Base-by-base conservation (phyloP, 2,888 invertebrate species). In the Lobophora halterata region DNA sequence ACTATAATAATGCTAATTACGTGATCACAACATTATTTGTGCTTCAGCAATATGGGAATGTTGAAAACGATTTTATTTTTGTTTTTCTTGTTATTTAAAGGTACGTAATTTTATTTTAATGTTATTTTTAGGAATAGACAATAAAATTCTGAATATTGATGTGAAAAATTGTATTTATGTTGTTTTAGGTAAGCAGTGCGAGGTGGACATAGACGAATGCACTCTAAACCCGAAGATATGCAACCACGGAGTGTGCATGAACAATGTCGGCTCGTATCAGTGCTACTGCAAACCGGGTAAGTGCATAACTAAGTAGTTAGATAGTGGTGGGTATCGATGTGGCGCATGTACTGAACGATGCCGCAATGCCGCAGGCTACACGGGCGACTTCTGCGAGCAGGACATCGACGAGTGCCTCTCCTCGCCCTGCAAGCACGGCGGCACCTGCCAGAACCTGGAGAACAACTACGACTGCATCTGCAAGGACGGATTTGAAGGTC, bases 351-450 rank as follows among this genome's bases (percentile, higher is more conserved):
- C 36, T 26, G 19, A 42, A 18, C 34, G 36, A 31, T 17, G 10
- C 32, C 14, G n/a, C n/a, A 36, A 30, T 7, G 4, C 17, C 28
- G 13, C 51, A 88, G 88, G 97, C 1, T 96, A 91, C 72, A 95
- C 96, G 6, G 97, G 97, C 8, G 90, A 92, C 61, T 90, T 91
- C 51, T 97, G 97, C 72, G 93, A 95, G 62, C 90, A 93, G 36
- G 94, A 97, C 74, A 94, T 96, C 58, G 93, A 97, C 71, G 96
- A 96, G 74, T 97, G 97, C 61, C 88, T 96, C 6, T 93, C 95
- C 13, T 90, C 91, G 41, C 96, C 96, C 0, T 97, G 97, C 67
- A 90, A 91, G 59, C 95, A 96, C 71, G 92, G 93, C 52, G 96
- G 94, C 17, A 92, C 93, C 1, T 97, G 97, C 66, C 87, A 92